Evolutionary conservation across 1,140 invertebrate genomes (phyloP).

Genomic region (Phortica variegata): DNA sequence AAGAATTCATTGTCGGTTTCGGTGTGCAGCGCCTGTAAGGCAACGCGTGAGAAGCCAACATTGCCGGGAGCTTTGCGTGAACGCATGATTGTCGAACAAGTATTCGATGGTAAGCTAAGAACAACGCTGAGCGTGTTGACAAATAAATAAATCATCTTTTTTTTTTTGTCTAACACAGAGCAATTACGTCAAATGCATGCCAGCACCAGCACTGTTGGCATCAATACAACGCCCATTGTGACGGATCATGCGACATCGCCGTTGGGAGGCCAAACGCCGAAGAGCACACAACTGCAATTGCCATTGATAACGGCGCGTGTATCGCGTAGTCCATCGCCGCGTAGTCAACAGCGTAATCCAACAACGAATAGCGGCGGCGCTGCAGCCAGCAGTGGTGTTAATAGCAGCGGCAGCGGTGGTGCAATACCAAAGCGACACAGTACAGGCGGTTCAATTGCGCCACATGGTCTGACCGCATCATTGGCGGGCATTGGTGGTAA

Average conservation of each 20-base stretch:
- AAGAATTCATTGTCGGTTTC: constrained; percentile 74
- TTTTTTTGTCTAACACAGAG: constrained; percentile 37
- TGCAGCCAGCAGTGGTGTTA: constrained; percentile 3
- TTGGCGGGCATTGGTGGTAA: no score
- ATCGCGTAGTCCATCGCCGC: background rate
- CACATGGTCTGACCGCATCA: constrained; percentile 23
- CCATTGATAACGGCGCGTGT: constrained; percentile 11
- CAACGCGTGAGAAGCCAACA: constrained; percentile 34
- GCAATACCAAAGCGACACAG: constrained; percentile 53
- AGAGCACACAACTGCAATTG: constrained; percentile 18
- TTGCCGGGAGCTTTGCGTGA: constrained; percentile 33
- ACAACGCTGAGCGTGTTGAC: no score
- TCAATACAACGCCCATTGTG: background rate
- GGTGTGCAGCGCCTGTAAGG: constrained; percentile 78
- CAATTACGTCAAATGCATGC: constrained; percentile 13
- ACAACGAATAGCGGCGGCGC: background rate
- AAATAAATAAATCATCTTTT: no score
- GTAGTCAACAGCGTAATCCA: no score
- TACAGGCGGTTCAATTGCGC: constrained; percentile 44
- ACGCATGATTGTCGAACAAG: constrained; percentile 40
- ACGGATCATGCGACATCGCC: background rate
- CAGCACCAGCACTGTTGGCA: background rate
- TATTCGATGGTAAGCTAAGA: no score
- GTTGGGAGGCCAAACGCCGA: constrained; percentile 1
- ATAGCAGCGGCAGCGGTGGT: constrained; percentile 29